phyloP scores from a whole-genome alignment of 2,113 vertebrate species.

The Rhinichthys klamathensis region DNA sequence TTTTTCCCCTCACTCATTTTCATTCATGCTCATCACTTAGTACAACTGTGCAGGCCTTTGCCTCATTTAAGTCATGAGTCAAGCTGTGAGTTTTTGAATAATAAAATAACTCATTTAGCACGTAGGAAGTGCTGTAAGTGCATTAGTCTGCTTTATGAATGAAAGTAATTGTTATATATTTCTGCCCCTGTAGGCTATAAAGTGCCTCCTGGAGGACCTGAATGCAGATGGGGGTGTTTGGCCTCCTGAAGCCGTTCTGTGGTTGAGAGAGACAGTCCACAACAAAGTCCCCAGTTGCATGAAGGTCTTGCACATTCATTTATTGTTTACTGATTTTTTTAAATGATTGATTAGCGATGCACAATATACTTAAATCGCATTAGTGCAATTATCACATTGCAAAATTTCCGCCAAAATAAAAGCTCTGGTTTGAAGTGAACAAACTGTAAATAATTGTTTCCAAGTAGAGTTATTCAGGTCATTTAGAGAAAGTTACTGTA shows the following conservation, averaged over 20 bases:
- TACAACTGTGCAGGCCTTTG: not conserved
- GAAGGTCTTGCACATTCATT: conserved; percentile 75
- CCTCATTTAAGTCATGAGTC: not conserved
- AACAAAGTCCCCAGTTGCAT: conserved; percentile 82
- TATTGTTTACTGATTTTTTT: not conserved
- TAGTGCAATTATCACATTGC: no score
- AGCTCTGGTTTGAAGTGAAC: no score
- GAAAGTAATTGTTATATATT: not conserved
- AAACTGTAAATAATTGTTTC: no score
- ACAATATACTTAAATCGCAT: no score
- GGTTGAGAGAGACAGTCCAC: conserved; percentile 82
- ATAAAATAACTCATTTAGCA: not conserved
- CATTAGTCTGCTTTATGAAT: not conserved
- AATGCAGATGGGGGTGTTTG: conserved; percentile 80
- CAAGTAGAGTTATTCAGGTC: not conserved
- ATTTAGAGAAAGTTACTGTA: not conserved
- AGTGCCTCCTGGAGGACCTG: conserved; percentile 86
- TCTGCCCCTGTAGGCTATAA: conserved; percentile 77
- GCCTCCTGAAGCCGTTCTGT: conserved; percentile 84
- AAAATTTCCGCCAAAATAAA: no score
- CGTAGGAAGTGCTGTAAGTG: not conserved
- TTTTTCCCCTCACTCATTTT: not conserved
- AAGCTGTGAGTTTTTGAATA: no score
- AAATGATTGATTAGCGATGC: not conserved
- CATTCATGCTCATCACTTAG: not conserved